These are phyloP conservation scores for Drosophila jambulina DNA, from an alignment of 1,140 invertebrate genomes.

Conservation along the genomic window DNA sequence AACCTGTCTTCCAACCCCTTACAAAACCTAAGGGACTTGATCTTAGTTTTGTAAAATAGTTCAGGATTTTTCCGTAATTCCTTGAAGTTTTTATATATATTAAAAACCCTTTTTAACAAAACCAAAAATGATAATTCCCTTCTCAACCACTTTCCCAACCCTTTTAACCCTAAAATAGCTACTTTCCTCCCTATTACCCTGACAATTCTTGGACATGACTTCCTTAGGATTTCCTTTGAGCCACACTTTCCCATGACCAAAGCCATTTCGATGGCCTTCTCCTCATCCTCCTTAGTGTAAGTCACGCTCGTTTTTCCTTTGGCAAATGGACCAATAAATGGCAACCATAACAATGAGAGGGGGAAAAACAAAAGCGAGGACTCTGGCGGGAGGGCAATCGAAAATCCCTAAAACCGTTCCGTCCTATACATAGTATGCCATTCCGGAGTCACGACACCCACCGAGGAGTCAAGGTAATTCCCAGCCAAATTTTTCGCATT, in stretches of 20 bases:
- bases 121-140: not conserved
- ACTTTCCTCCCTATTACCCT: conserved; percentile 17
- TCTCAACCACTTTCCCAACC: not conserved
- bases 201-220: conserved; percentile 40
- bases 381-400: conserved; percentile 24
- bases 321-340: conserved; percentile 72
- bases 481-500: conserved; percentile 75
- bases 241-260: conserved; percentile 77
- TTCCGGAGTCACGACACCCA: conserved; percentile 62
- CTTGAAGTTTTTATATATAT: not conserved
- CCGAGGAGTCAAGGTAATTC: conserved; percentile 75
- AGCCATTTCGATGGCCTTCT: conserved; percentile 61
- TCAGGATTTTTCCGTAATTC: not conserved
- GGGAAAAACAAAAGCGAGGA: conserved; percentile 41
- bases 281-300: conserved; percentile 33
- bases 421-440: not conserved
- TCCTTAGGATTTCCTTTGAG: conserved; percentile 25
- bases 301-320: conserved; percentile 62
- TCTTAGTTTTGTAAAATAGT: too few species aligned
- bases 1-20: too few species aligned
- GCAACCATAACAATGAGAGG: conserved; percentile 46
- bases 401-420: conserved; percentile 44
- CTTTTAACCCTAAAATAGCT: not conserved
- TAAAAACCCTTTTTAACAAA: not conserved
- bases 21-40: too few species aligned